Evolutionary conservation across 2,797 vertebrate genomes (phyloP).

Genomic region (Takifugu ocellatus): DNA sequence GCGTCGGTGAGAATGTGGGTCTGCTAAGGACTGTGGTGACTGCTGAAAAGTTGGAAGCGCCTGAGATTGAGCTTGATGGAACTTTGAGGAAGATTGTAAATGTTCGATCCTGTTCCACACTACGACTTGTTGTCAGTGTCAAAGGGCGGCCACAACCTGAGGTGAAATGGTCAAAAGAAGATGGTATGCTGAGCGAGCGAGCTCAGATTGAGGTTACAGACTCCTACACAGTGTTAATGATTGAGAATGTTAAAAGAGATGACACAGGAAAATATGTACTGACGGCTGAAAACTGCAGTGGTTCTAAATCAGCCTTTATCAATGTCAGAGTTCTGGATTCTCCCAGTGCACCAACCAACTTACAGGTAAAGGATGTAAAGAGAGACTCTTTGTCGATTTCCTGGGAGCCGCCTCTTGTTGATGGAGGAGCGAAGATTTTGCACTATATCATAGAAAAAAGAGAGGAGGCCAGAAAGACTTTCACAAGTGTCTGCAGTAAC

Average conservation of each 20-base stretch:
- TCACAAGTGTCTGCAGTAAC: slow-evolving; percentile 88
- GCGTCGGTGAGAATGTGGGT: slow-evolving; percentile 85
- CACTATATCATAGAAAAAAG: slow-evolving; percentile 95
- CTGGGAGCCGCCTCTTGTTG: slow-evolving; percentile 93
- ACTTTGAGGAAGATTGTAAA: slow-evolving; percentile 91
- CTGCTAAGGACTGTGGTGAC: slow-evolving; percentile 82
- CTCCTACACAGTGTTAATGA: slow-evolving; percentile 88
- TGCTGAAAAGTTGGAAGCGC: slow-evolving; percentile 87
- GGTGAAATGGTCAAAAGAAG: slow-evolving; percentile 94
- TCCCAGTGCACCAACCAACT: slow-evolving; percentile 87
- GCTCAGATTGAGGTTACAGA: slow-evolving; percentile 90
- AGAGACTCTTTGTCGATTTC: slow-evolving; percentile 87
- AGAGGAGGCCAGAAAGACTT: slow-evolving; percentile 91
- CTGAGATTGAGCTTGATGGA: slow-evolving; percentile 93
- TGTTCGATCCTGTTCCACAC: slow-evolving; percentile 86
- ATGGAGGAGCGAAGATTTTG: slow-evolving; percentile 94
- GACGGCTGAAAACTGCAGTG: slow-evolving; percentile 87
- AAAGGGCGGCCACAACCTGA: slow-evolving; percentile 94
- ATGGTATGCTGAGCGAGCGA: slow-evolving; percentile 81
- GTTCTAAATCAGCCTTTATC: slow-evolving; percentile 93
- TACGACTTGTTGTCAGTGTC: slow-evolving; percentile 89
- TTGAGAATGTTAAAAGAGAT: slow-evolving; percentile 95
- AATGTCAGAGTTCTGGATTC: slow-evolving; percentile 94
- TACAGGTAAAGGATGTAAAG: slow-evolving; percentile 89
- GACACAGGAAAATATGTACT: slow-evolving; percentile 94